These are phyloP conservation scores for Lasioglossum lativentre DNA, from an alignment of 2,888 invertebrate species.

Conservation along the genomic window DNA sequence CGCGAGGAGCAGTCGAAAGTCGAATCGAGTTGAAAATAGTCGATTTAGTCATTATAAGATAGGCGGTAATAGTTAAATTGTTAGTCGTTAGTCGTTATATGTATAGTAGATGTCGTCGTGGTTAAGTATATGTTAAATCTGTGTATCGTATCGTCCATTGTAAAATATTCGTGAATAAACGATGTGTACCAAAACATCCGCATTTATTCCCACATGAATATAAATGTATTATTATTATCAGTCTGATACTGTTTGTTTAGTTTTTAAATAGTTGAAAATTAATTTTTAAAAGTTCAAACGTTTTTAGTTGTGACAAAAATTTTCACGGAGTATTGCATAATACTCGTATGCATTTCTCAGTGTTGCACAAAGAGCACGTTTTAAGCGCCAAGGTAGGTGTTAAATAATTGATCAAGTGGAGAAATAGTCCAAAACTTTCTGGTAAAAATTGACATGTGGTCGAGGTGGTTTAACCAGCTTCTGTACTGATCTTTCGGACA, in stretches of 20 bases:
- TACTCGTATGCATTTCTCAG: not conserved
- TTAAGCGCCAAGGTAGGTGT: not conserved
- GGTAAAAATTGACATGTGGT: not conserved
- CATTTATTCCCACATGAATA: no score
- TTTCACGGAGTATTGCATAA: not conserved
- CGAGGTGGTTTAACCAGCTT: slow-evolving; percentile 19
- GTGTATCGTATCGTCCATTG: no score
- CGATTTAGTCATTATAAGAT: no score
- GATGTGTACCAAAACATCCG: no score
- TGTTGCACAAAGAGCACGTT: not conserved
- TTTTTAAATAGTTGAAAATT: not conserved
- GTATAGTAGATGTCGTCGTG: no score
- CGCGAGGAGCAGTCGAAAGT: no score
- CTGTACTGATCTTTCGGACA: slow-evolving; percentile 30
- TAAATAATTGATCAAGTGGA: not conserved
- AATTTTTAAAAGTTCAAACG: not conserved
- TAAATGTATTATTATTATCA: not conserved
- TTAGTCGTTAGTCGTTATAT: no score
- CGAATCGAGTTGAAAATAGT: no score
- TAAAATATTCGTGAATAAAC: no score
- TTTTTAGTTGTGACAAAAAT: not conserved
- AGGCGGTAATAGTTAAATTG: no score
- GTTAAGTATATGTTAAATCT: no score
- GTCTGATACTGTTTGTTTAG: not conserved
- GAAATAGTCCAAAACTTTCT: not conserved